Conservation (phyloP, 2,888 invertebrate genomes). For the Agonopterix heracliana region DNA sequence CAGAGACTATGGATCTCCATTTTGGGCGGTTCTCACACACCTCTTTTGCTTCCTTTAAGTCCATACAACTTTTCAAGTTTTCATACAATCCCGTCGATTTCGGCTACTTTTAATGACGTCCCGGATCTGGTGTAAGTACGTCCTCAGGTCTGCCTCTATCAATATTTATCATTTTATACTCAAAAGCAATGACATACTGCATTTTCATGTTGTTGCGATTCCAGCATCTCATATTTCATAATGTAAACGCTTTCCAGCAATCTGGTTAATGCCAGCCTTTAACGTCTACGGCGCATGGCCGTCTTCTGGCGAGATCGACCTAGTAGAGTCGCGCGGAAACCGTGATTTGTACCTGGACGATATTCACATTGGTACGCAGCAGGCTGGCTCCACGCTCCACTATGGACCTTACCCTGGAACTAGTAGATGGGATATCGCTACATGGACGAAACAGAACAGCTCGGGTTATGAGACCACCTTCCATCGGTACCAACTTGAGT, state of each 20-base stretch:
- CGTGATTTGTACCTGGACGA: constrained; percentile 60
- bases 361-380: constrained; percentile 74
- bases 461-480: constrained; percentile 74
- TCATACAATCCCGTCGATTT: no score
- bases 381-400: constrained; percentile 79
- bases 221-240: no score
- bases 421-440: constrained; percentile 74
- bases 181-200: no score
- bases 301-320: constrained; percentile 82
- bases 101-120: no score
- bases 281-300: constrained; percentile 83
- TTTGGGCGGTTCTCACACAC: no score
- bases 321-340: constrained; percentile 81
- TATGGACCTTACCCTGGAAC: constrained; percentile 77
- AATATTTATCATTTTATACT: no score
- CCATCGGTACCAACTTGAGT: constrained; percentile 80
- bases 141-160: no score
- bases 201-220: no score
- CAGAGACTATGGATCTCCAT: no score
- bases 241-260: constrained; percentile 54
- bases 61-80: no score
- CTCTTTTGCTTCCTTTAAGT: no score
- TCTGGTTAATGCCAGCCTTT: constrained; percentile 81
- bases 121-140: no score
- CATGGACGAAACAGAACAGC: constrained; percentile 51